Evolutionary conservation across 2,113 vertebrate genomes (phyloP), one percentile per base, ranked within the genome.

Genomic region (Pachypanchax playfairii): DNA sequence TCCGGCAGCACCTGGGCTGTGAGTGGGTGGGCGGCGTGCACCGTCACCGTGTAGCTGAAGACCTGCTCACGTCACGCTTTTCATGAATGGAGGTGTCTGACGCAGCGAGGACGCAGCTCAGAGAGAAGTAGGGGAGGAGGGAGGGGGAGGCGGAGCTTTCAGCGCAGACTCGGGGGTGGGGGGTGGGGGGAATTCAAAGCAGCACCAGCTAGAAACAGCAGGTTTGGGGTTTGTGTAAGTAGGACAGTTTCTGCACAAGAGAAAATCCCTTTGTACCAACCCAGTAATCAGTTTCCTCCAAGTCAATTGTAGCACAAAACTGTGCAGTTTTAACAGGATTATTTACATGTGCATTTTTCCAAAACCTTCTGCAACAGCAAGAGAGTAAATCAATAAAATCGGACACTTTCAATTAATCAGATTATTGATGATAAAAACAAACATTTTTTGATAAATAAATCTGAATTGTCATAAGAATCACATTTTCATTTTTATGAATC

Each of bases 21-120:
- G 87, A 87, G 89, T 88, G 87, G 79, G 86, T 65, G 84, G 89
- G 82, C 43, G 69, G 73, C 46, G 52, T 50, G 58, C 6, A 50
- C 73, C 78, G 67, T 88, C 74, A 84, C 75, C 25, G 53, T 56
- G 73, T 65, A 21, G 79, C 78, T 75, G 67, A 78, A 58, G 65
- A 76, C 76, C 77, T 72, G 84, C 86, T 77, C 78, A 85, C 90
- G 89, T 91, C 90, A 92, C 89, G 66, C 69, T 89, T 92, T 92
- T 92, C 91, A 92, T 92, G 91, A 92, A 91, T 92, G 91, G 88
- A 90, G 73, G 70, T 22, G 77, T 70, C 82, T 92, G 90, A 91
- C 89, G 89, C 90, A 91, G 84, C 41, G 76, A 75, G 79, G 79
- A 85, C 74, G 69, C 68, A 49, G 82, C 76, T 84, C 77, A 55